Base-by-base conservation (phyloP, 2,797 vertebrate species). In the Chaetophractus vellerosus region DNA sequence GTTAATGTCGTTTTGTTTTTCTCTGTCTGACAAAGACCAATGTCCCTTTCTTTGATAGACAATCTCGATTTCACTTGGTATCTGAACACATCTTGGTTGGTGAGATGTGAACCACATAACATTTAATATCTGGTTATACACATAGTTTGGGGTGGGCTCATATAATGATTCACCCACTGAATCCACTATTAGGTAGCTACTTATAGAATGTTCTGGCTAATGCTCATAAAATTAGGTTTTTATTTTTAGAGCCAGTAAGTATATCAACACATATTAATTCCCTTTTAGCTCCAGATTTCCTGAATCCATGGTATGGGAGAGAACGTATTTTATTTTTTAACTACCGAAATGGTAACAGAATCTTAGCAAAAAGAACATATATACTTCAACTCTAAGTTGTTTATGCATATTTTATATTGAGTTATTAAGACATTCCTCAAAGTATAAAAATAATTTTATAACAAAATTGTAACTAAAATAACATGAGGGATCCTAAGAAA, bases 381-480 rank as follows among this genome's bases (percentile, higher is more conserved):
- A 26, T n/a, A 68, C 0, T 8, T 72, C 63, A 74, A 69, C 28
- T 79, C 14, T 81, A 69, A 84, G 26, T 2, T 90, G 9, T 89
- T 91, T 52, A 52, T 63, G 11, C 63, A 36, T 52, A 69, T 90
- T 50, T 68, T 71, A 69, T 57, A 88, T 45, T 79, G 24, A 50
- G 48, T 72, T 87, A 92, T 83, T 90, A 1, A 94, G 79, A 86
- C 69, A 96, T 80, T 82, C 8, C 4, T 93, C 63, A 88, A 91
- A 90, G 36, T 64, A 81, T 92, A 85, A 88, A 63, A 38, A 84
- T 26, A 63, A 63, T 64, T 83, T 63, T 76, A 66, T 85, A 95
- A 96, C n/a, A 91, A 94, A 93, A 85, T 52, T 88, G 24, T 81
- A 95, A 24, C 59, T 91, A 93, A 96, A 97, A 95, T 95, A 95